phyloP scores from a whole-genome alignment of 2,797 vertebrate genomes.

The Arctocebus calabarensis region DNA sequence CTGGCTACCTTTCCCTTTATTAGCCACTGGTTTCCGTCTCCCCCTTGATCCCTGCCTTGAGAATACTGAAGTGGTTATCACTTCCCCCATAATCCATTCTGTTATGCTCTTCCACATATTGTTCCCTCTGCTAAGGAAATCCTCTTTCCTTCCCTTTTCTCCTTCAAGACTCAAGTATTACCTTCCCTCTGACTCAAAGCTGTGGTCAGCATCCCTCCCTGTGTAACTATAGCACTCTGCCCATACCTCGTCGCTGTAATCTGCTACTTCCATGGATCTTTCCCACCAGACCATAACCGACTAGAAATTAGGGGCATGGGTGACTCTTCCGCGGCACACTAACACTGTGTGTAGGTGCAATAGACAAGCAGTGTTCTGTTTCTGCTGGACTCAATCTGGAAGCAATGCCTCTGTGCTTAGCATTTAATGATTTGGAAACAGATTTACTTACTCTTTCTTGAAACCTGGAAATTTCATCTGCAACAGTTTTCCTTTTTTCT shows the following conservation, averaged over 20 bases:
- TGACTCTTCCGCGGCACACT: not conserved
- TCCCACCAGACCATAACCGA: not conserved
- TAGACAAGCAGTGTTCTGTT: not conserved
- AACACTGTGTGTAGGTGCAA: not conserved
- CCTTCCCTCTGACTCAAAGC: not conserved
- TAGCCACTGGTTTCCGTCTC: not conserved
- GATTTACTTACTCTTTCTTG: constrained; percentile 90
- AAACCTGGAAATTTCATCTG: constrained; percentile 89
- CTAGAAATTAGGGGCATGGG: not conserved
- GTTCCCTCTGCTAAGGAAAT: not conserved
- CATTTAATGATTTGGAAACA: not conserved
- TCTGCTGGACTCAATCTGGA: not conserved
- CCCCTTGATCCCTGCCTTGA: not conserved
- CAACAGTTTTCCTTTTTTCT: constrained; percentile 87
- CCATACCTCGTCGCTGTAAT: not conserved
- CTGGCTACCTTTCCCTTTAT: not conserved
- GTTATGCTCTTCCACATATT: not conserved
- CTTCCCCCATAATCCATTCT: not conserved
- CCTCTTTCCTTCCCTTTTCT: not conserved
- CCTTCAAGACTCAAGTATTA: not conserved
- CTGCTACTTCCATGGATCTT: not conserved
- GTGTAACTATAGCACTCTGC: not conserved
- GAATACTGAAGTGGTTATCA: not conserved
- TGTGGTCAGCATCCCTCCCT: not conserved
- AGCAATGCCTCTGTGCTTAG: not conserved